Conservation (phyloP, 2,888 invertebrate species). For the Phania funesta region DNA sequence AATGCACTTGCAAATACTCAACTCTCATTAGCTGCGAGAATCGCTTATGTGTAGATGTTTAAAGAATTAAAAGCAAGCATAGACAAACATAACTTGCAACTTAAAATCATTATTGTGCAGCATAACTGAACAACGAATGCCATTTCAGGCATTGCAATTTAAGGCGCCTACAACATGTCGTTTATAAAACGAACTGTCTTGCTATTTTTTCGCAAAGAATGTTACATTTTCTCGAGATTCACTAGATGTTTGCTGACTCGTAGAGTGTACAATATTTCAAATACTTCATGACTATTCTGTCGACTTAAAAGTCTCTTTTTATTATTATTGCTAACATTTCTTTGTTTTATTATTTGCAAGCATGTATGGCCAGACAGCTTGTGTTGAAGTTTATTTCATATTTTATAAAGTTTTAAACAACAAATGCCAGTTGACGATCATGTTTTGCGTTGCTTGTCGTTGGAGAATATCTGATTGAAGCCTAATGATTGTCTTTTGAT, state of each 20-base stretch:
- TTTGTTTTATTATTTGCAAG: slow-evolving; percentile 17
- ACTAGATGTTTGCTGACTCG: slow-evolving; percentile 33
- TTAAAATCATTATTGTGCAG: not conserved
- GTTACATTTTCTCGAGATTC: slow-evolving; percentile 44
- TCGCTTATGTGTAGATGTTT: not conserved
- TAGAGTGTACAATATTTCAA: slow-evolving; percentile 55
- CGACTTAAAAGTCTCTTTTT: slow-evolving; percentile 19
- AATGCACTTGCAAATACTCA: not conserved
- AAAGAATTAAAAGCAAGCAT: not conserved
- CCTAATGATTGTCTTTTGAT: slow-evolving; percentile 44
- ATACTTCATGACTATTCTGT: slow-evolving; percentile 44
- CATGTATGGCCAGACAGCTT: slow-evolving; percentile 44
- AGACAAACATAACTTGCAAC: slow-evolving; percentile 3
- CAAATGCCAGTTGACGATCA: slow-evolving; percentile 53
- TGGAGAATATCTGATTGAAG: slow-evolving; percentile 31
- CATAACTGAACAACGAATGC: not conserved
- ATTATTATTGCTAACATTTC: slow-evolving; percentile 20
- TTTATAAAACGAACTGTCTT: slow-evolving; percentile 43
- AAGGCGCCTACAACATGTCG: slow-evolving; percentile 62
- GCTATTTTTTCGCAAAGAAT: slow-evolving; percentile 35
- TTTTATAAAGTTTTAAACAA: slow-evolving; percentile 42
- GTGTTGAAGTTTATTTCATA: slow-evolving; percentile 43
- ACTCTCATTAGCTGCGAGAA: not conserved
- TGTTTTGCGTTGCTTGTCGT: slow-evolving; percentile 20
- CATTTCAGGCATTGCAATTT: slow-evolving; percentile 37